phyloP scores from a whole-genome alignment of 53 echinoderm and acorn worm genomes.

The Astropecten irregularis region DNA sequence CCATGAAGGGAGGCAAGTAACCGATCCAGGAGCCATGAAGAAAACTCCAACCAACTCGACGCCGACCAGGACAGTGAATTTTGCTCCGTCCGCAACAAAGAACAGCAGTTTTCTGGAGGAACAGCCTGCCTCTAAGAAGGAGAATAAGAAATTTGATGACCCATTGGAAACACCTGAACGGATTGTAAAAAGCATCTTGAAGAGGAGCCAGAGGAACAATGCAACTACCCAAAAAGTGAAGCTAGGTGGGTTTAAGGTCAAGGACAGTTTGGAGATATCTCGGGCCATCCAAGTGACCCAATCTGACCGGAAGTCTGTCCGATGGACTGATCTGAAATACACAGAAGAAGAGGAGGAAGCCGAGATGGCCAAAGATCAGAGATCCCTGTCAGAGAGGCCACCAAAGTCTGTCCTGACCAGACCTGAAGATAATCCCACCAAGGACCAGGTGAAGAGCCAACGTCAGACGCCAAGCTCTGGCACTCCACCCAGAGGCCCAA shows the following conservation, averaged over 20 bases:
- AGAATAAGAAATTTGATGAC: not conserved
- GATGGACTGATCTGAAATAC: conserved; percentile 89
- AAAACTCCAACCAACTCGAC: not conserved
- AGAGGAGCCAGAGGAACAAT: conserved; percentile 41
- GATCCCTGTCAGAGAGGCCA: not conserved
- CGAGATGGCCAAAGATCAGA: not conserved
- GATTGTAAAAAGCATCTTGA: conserved; percentile 80
- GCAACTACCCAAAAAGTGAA: conserved; percentile 38
- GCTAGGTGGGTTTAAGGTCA: conserved; percentile 71
- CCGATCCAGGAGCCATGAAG: not conserved
- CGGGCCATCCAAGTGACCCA: conserved; percentile 54
- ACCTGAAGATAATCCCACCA: not conserved
- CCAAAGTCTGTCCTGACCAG: not conserved
- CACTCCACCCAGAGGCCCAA: conserved; percentile 17
- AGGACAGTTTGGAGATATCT: conserved; percentile 89
- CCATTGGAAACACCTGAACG: conserved; percentile 10
- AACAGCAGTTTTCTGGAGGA: not conserved
- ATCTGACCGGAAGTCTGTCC: conserved; percentile 73
- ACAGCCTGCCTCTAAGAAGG: not conserved
- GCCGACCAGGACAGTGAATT: not conserved
- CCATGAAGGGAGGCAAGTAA: not conserved
- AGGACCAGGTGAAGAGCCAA: not conserved
- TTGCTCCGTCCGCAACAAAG: not conserved
- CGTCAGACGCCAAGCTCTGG: not conserved
- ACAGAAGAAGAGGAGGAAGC: conserved; percentile 56